These are phyloP conservation scores for Azorinus chamasolen DNA, from an alignment of 2,888 invertebrate genomes.

Conservation along the genomic window DNA sequence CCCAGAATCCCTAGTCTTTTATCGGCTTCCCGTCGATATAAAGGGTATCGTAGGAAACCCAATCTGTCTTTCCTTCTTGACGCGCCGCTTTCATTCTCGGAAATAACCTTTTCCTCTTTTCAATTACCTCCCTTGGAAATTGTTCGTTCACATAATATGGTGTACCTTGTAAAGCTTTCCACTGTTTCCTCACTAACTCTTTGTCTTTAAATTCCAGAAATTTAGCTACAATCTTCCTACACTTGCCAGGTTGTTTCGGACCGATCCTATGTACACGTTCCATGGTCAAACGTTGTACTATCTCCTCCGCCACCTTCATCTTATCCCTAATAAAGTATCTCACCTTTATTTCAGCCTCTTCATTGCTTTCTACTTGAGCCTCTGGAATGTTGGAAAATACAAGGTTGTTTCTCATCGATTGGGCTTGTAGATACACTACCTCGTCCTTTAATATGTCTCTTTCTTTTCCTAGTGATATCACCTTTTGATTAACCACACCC, in stretches of 20 bases:
- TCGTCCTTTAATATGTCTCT: slow-evolving; percentile 14
- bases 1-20: background rate
- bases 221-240: slow-evolving; percentile 30
- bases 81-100: background rate
- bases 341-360: slow-evolving; percentile 7
- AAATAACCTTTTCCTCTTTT: background rate
- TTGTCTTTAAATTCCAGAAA: slow-evolving; percentile 22
- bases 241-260: slow-evolving; percentile 6
- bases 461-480: slow-evolving; percentile 22
- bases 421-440: slow-evolving; percentile 25
- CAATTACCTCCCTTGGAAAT: background rate
- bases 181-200: slow-evolving; percentile 19
- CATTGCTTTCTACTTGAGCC: slow-evolving; percentile 8
- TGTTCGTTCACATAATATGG: slow-evolving; percentile 19
- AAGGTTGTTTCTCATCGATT: slow-evolving; percentile 36
- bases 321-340: slow-evolving; percentile 11
- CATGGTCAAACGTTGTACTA: slow-evolving; percentile 11
- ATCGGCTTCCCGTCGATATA: background rate
- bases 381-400: slow-evolving; percentile 26
- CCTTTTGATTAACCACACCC: slow-evolving; percentile 6
- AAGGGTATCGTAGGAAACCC: background rate
- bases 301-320: slow-evolving; percentile 21
- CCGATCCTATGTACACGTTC: slow-evolving; percentile 39
- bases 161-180: slow-evolving; percentile 12
- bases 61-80: background rate